Base-by-base conservation (phyloP, 2,888 invertebrate species). In the Cordilura impudica region DNA sequence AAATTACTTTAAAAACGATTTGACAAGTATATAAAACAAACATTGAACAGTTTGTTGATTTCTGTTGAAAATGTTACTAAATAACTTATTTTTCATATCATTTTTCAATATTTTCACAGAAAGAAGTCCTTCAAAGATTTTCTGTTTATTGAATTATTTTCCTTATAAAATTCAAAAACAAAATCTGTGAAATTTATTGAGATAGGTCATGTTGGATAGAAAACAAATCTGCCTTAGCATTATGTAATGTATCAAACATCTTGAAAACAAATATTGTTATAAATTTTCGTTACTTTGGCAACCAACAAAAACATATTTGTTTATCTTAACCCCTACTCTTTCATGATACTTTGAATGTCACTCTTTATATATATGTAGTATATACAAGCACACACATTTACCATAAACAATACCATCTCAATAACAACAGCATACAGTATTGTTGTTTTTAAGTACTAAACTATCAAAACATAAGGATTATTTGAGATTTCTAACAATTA, bases 401-500 rank as follows among this genome's bases (percentile, higher is more conserved):
- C 12, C 14, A 39, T 35, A 21, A 18, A 23, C 16, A 39, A 49
- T 7, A 21, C n/a, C 47, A 61, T 29, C 49, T 56, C 18, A 45
- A 65, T 56, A 21, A 10, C 23, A 51, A 7, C 35, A 35, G 19
- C 21, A 14, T 7, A 43, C n/a, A 43, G n/a, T 51, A 51, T 21
- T 51, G 29, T 56, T 63, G 49, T 21, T 39, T 56, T 54, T 70
- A n/a, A 23, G 43, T 63, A 60, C 69, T 65, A 79, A 71, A 56
- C 35, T 39, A 71, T 66, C 61, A 75, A 72, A 75, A 71, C 71
- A 79, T 71, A 60, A 60, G 53, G 26, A 47, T 61, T 53, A 43
- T 39, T 51, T 60, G 45, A 75, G 54, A 75, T 66, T 74, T 54
- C 43, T 26, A 66, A 45, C 53, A 39, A 45, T 43, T 39, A 69